Evolutionary conservation across 2,113 vertebrate genomes (phyloP).

Genomic region (Clarias gariepinus): DNA sequence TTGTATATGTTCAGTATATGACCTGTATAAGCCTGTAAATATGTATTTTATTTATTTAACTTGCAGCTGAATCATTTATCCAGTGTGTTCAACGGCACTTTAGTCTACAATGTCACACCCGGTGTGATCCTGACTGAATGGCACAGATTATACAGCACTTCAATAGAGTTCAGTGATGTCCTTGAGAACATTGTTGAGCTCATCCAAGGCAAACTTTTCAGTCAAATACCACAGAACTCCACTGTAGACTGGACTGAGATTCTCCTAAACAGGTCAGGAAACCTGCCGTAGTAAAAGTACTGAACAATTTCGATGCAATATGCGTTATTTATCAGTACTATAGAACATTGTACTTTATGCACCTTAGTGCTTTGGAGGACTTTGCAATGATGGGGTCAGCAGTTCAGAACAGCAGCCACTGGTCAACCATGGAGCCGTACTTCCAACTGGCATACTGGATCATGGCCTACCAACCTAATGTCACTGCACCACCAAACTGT

Average conservation of each 20-base stretch:
- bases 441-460: constrained; percentile 70
- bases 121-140: constrained; percentile 69
- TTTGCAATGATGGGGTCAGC: constrained; percentile 57
- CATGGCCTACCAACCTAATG: constrained; percentile 65
- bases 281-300: neutral
- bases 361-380: constrained; percentile 53
- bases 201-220: constrained; percentile 45
- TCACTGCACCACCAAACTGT: constrained; percentile 68
- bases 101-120: constrained; percentile 58
- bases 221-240: constrained; percentile 57
- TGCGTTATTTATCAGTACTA: neutral
- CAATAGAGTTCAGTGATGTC: constrained; percentile 36
- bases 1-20: neutral
- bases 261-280: constrained; percentile 47
- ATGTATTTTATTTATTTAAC: neutral
- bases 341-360: constrained; percentile 11
- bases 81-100: constrained; percentile 46
- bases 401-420: constrained; percentile 61
- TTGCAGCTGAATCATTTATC: constrained; percentile 46
- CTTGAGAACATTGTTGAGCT: constrained; percentile 11
- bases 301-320: neutral
- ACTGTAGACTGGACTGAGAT: constrained; percentile 40
- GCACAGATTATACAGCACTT: constrained; percentile 57
- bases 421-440: constrained; percentile 64
- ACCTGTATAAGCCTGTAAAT: neutral